Base-by-base conservation (phyloP, 2,888 invertebrate species). In the Acrobasis suavella region DNA sequence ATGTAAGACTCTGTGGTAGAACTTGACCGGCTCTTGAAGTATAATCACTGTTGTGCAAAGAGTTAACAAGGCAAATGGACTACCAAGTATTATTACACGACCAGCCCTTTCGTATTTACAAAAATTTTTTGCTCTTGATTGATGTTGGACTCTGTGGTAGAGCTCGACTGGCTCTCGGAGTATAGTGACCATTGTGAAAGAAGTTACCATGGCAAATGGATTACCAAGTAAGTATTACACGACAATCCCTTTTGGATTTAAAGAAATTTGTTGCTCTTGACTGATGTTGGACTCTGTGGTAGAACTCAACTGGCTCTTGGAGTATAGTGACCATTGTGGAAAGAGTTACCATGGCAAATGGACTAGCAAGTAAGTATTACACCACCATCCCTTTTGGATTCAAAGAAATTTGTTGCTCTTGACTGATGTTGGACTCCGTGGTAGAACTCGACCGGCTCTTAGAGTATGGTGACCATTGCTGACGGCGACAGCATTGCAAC, bases 91-190 rank as follows among this genome's bases (percentile, higher is more conserved):
- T n/a, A n/a, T n/a, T 42, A 42, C 14, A 42, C 42, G 1, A n/a
- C n/a, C n/a, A n/a, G n/a, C n/a, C n/a, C n/a, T n/a, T n/a, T n/a
- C n/a, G n/a, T n/a, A n/a, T n/a, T n/a, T n/a, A n/a, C n/a, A n/a
- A 76, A 81, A 14, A 83, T 70, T 52, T 72, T 76, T 0, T 79
- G n/a, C n/a, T n/a, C n/a, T n/a, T n/a, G n/a, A n/a, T n/a, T n/a
- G n/a, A n/a, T n/a, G n/a, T n/a, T n/a, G n/a, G n/a, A n/a, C n/a
- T n/a, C n/a, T n/a, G n/a, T n/a, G n/a, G n/a, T n/a, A n/a, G n/a
- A n/a, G n/a, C n/a, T n/a, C n/a, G n/a, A n/a, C n/a, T n/a, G n/a
- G n/a, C n/a, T n/a, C n/a, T n/a, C n/a, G n/a, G n/a, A n/a, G n/a
- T n/a, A n/a, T n/a, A n/a, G n/a, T n/a, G n/a, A n/a, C n/a, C n/a